These are phyloP conservation scores for Zelleria hepariella DNA, from an alignment of 2,888 invertebrate genomes.

Conservation along the genomic window DNA sequence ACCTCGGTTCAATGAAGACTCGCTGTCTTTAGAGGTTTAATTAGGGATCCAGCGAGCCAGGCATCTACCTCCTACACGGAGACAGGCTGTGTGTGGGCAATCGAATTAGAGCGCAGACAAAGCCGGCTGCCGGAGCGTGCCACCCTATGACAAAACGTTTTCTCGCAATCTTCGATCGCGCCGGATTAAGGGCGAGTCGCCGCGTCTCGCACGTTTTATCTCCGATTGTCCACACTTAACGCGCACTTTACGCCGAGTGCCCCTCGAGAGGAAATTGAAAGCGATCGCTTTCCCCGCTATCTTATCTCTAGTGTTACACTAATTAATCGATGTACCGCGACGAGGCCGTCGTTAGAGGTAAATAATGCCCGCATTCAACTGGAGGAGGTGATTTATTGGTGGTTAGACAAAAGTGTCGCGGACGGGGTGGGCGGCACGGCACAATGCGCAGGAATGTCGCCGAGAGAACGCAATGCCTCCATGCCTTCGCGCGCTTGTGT, in stretches of 20 bases:
- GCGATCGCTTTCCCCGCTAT: slow-evolving; percentile 68
- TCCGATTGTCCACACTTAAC: slow-evolving; percentile 72
- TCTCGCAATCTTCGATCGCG: slow-evolving; percentile 72
- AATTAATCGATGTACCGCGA: slow-evolving; percentile 67
- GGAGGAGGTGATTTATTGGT: slow-evolving; percentile 64
- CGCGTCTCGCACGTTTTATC: slow-evolving; percentile 69
- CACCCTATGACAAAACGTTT: slow-evolving; percentile 72
- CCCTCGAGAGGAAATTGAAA: slow-evolving; percentile 72
- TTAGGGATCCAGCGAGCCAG: slow-evolving; percentile 45
- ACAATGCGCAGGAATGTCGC: slow-evolving; percentile 69
- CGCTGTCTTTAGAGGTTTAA: slow-evolving; percentile 61
- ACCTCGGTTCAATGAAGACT: slow-evolving; percentile 44
- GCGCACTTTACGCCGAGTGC: slow-evolving; percentile 69
- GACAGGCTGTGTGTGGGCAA: slow-evolving; percentile 53
- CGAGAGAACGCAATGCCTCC: slow-evolving; percentile 22
- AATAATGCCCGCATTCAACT: slow-evolving; percentile 60
- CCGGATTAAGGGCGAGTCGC: slow-evolving; percentile 67
- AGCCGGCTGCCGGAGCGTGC: slow-evolving; percentile 49
- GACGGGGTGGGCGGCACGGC: slow-evolving; percentile 48
- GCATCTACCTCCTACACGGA: slow-evolving; percentile 19
- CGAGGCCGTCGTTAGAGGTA: slow-evolving; percentile 59
- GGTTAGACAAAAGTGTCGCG: slow-evolving; percentile 70
- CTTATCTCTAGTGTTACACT: slow-evolving; percentile 69
- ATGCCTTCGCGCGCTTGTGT: slow-evolving; percentile 47
- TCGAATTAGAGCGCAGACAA: slow-evolving; percentile 68